phyloP scores from a whole-genome alignment of 2,888 invertebrate species.

The Sialis lutaria region DNA sequence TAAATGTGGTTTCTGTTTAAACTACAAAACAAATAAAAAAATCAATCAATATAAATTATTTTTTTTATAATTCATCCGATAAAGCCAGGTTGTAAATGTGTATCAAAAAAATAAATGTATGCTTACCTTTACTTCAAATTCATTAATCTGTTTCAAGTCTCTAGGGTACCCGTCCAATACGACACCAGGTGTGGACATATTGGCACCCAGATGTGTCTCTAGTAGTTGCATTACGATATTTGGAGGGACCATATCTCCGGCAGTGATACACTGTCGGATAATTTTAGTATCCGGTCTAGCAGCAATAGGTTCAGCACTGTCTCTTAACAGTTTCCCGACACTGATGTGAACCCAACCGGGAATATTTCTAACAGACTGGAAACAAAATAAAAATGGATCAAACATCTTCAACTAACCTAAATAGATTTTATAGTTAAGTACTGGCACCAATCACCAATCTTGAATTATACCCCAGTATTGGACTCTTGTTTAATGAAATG shows the following conservation, averaged over 20 bases:
- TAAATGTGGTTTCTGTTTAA: conserved; percentile 57
- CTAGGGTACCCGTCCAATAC: conserved; percentile 91
- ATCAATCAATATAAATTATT: no score
- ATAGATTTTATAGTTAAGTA: no score
- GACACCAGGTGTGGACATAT: conserved; percentile 53
- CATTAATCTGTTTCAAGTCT: conserved; percentile 70
- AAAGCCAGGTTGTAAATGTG: no score
- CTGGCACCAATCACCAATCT: no score
- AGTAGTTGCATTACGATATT: conserved; percentile 64
- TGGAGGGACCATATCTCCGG: conserved; percentile 66
- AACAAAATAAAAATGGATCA: conserved; percentile 15
- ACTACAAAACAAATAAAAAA: conserved; percentile 32
- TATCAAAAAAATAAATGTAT: neutral
- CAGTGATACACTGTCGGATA: conserved; percentile 50
- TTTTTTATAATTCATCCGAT: no score
- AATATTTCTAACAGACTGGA: conserved; percentile 35
- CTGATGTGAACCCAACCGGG: conserved; percentile 64
- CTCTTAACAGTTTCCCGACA: conserved; percentile 60
- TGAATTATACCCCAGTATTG: no score
- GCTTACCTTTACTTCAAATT: conserved; percentile 75
- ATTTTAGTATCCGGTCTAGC: conserved; percentile 42
- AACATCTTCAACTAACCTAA: no score
- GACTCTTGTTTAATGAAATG: no score
- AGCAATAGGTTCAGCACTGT: conserved; percentile 44
- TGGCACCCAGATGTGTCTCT: conserved; percentile 41